Evolutionary conservation across 1,140 invertebrate species (phyloP).

Genomic region (Spodoptera litura): DNA sequence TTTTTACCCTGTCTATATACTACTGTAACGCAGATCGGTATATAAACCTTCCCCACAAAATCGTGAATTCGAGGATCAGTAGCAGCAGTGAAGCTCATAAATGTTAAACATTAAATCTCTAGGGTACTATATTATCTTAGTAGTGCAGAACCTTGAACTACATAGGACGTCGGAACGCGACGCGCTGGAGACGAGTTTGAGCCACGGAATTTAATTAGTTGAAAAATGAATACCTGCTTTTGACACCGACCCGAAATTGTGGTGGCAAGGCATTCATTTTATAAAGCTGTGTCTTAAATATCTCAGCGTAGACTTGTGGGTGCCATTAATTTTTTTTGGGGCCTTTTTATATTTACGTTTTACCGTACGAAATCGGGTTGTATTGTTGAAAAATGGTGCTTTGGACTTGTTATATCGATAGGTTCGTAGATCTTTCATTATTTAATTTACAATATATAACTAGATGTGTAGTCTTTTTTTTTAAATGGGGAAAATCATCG

Average conservation of each 20-base stretch:
- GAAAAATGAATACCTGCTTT: constrained; percentile 38
- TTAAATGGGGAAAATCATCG: too few species aligned
- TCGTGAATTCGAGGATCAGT: constrained; percentile 7
- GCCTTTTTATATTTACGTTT: not conserved
- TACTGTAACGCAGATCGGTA: too few species aligned
- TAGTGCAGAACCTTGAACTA: constrained; percentile 36
- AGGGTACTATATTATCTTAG: constrained; percentile 26
- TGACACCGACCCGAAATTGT: constrained; percentile 34
- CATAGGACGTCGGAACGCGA: constrained; percentile 1
- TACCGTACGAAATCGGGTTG: not conserved
- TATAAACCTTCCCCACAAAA: not conserved
- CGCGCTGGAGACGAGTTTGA: constrained; percentile 11
- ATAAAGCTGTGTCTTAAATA: constrained; percentile 30
- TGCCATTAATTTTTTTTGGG: not conserved
- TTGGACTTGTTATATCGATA: not conserved
- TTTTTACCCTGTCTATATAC: too few species aligned
- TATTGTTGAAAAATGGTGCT: not conserved
- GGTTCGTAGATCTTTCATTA: too few species aligned
- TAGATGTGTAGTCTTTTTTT: too few species aligned
- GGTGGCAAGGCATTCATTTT: constrained; percentile 26
- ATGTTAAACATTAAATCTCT: constrained; percentile 29
- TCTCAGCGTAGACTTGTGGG: constrained; percentile 19
- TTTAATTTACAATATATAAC: too few species aligned
- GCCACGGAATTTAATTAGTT: constrained; percentile 36
- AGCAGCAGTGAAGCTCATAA: constrained; percentile 6